Conservation (phyloP, 2,113 vertebrate species). For the Danio rerio region DNA sequence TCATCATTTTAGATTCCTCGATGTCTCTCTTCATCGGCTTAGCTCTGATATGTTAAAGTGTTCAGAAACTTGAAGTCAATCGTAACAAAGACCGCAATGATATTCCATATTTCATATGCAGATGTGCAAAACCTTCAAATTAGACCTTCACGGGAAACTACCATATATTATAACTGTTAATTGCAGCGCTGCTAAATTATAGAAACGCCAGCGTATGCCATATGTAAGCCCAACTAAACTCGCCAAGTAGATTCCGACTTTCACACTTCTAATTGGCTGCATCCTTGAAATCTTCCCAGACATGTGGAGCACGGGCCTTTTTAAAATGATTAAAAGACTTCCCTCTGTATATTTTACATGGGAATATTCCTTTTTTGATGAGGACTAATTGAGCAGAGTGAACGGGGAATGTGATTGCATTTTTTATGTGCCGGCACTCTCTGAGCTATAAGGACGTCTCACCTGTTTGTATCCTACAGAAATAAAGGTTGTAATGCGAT, state of each 20-base stretch:
- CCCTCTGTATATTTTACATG: conserved; percentile 57
- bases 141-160: conserved; percentile 55
- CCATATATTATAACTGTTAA: conserved; percentile 64
- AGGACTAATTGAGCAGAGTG: conserved; percentile 62
- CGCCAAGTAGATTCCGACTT: conserved; percentile 60
- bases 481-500: not conserved
- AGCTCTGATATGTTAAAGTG: conserved; percentile 43
- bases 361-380: conserved; percentile 61
- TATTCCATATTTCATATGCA: conserved; percentile 56
- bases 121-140: conserved; percentile 53
- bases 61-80: conserved; percentile 35
- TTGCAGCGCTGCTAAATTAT: conserved; percentile 66
- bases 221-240: conserved; percentile 62
- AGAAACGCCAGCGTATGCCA: conserved; percentile 58
- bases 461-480: conserved; percentile 2
- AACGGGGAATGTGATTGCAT: conserved; percentile 39
- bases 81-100: conserved; percentile 48
- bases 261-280: conserved; percentile 68
- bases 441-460: not conserved
- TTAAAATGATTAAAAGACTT: conserved; percentile 65
- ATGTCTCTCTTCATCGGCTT: conserved; percentile 32
- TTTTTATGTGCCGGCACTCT: conserved; percentile 29
- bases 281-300: conserved; percentile 61
- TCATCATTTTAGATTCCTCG: conserved; percentile 26
- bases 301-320: conserved; percentile 54